Evolutionary conservation across 2,113 vertebrate species (phyloP), one percentile per base, ranked within the genome.

Genomic region (Neotoma lepida): DNA sequence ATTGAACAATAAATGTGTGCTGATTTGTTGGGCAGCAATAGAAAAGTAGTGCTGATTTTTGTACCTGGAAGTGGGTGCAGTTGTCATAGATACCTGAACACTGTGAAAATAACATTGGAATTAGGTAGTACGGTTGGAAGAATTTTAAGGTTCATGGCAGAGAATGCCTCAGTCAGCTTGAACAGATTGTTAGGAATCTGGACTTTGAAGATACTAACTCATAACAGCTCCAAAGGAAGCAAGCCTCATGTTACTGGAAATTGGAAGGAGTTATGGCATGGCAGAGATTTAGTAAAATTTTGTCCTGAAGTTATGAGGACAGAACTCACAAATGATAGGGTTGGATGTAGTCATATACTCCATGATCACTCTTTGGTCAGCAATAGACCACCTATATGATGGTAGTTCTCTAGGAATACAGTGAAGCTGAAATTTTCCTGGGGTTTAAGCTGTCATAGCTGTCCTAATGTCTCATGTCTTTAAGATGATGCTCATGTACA

Each of bases 111-210:
- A 22, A n/a, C 51, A 51, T 91, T 71, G 41, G 26, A 63, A 87
- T 64, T 81, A 39, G 28, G 28, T n/a, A 49, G 71, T 46, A 61
- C 39, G n/a, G n/a, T 24, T 46, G 46, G 61, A 85, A 89, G 54
- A 70, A 85, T 30, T 85, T 92, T 77, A 78, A 89, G 41, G 61
- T 44, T 56, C 28, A 26, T 70, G 70, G 49, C 24, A 70, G 33
- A 90, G 63, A 85, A 77, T 84, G 20, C 41, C n/a, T 80, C 41
- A 86, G 41, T 91, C 88, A 86, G 9, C 22, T 51, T 73, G 63
- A 78, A 90, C 33, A 70, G n/a, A 71, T 70, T 90, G 20, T 44
- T 90, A 70, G 49, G 63, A 74, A 95, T 88, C 54, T 64, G 49
- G 49, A 95, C 51, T 56, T 82, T 39, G 26, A 95, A 44, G 86